These are phyloP conservation scores for Candidula unifasciata DNA, from an alignment of 2,888 invertebrate genomes.

Conservation along the genomic window DNA sequence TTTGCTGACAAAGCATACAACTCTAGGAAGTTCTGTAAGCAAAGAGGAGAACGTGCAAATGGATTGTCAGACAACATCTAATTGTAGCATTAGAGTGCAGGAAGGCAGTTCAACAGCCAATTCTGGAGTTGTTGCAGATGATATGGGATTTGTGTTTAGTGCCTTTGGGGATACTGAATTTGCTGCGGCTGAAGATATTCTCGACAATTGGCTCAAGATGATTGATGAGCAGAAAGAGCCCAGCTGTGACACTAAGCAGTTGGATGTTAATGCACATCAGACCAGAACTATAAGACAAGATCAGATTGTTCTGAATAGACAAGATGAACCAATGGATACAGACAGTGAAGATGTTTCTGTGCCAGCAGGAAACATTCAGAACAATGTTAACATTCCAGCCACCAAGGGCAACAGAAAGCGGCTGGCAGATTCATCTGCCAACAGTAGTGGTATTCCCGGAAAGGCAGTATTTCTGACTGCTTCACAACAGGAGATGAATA, in stretches of 20 bases:
- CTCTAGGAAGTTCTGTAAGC: background rate
- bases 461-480: slow-evolving; percentile 12
- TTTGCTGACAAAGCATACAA: background rate
- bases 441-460: slow-evolving; percentile 23
- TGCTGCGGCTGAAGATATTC: slow-evolving; percentile 38
- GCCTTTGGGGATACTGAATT: slow-evolving; percentile 15
- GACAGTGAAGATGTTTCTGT: slow-evolving; percentile 1
- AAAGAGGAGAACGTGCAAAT: background rate
- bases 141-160: slow-evolving; percentile 39
- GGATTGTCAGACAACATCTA: background rate
- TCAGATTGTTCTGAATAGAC: background rate
- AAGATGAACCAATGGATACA: slow-evolving; percentile 41
- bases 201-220: slow-evolving; percentile 20
- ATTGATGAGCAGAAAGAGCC: slow-evolving; percentile 22
- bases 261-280: slow-evolving; percentile 24
- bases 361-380: background rate
- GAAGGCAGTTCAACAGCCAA: background rate
- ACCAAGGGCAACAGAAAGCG: slow-evolving; percentile 25
- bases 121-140: slow-evolving; percentile 3
- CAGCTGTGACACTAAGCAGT: background rate
- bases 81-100: background rate
- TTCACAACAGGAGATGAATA: background rate
- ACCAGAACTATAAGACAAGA: background rate
- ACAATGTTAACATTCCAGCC: no score
- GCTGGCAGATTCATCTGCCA: slow-evolving; percentile 6